Conservation (phyloP, 2,797 vertebrate species). For the Sebastes jordani region DNA sequence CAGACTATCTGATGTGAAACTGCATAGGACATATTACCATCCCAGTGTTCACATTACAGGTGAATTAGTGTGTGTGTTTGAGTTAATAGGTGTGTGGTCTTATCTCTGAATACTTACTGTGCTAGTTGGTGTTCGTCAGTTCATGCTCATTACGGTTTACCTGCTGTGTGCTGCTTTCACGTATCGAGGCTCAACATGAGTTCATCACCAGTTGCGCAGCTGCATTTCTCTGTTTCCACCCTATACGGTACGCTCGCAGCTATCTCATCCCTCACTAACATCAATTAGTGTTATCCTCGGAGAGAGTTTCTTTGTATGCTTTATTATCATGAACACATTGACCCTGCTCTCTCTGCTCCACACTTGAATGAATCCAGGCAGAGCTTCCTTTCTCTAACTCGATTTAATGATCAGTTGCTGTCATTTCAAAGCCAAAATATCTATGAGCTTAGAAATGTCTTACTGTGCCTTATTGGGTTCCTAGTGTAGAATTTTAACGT, state of each 20-base stretch:
- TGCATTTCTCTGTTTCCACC: conserved; percentile 16
- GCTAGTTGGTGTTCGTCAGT: conserved; percentile 1
- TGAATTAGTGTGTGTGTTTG: conserved; percentile 1
- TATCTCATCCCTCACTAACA: conserved; percentile 27
- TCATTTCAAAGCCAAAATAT: conserved; percentile 36
- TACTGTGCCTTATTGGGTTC: conserved; percentile 11
- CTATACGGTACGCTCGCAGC: not conserved
- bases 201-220: conserved; percentile 31
- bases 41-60: not conserved
- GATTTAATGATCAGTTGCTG: conserved; percentile 37
- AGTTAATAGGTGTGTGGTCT: not conserved
- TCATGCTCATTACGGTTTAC: conserved; percentile 18
- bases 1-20: not conserved
- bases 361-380: conserved; percentile 14
- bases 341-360: conserved; percentile 10
- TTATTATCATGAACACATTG: conserved; percentile 20
- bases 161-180: conserved; percentile 23
- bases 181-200: conserved; percentile 3
- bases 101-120: not conserved
- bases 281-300: conserved; percentile 29
- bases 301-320: conserved; percentile 6
- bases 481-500: conserved; percentile 20
- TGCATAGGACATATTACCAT: not conserved
- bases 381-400: not conserved
- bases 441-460: conserved; percentile 3